Base-by-base conservation (phyloP, 1,140 invertebrate species). In the Trichoplusia ni region DNA sequence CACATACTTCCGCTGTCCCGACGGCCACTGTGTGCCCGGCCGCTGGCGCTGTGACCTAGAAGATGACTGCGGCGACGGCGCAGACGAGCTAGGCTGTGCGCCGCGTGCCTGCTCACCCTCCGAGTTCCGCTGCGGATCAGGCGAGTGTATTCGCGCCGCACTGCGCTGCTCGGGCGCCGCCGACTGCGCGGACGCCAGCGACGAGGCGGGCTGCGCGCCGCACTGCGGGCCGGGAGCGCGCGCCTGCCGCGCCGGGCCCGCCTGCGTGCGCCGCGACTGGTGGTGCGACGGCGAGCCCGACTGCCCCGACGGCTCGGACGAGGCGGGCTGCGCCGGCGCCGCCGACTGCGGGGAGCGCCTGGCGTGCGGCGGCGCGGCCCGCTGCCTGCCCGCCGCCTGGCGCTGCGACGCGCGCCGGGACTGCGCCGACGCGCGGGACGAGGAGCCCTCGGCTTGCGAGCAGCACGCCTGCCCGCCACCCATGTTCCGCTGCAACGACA, bases 1-100 rank as follows among this genome's bases (percentile, higher is more conserved):
- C 37, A 94, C 93, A 0, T 95, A 96, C 85, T 98, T 97, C 90
- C 94, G 95, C 78, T 97, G 95, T 83, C 87, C 92, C 7, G 95
- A 95, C 83, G 92, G 93, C 67, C 95, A 92, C 75, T 95, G 94
- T 83, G 92, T 95, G 13, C 93, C 94, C 42, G 93, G 95, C 53
- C 81, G 95, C 79, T 94, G 96, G 96, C 92, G 91, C 61, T 96
- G 95, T 82, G 94, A 92, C 81, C 91, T 86, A 67, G 91, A 93
- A 70, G 80, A 89, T 61, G 96, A 97, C 79, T 97, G 96, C 79
- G 85, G 89, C 0, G 95, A 97, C 86, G 92, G 92, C 37, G 94
- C 93, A 35, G 96, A 97, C 81, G 96, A 97, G 83, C 74, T 86
- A 1, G 90, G 92, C 51, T 96, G 95, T 73, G 81, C 83, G 35